Percentiles rank a stretch among this genome's conserved stretches.
Evolutionary conservation across 2,113 vertebrate genomes (phyloP).

Genomic region (Onychostoma macrolepis): DNA sequence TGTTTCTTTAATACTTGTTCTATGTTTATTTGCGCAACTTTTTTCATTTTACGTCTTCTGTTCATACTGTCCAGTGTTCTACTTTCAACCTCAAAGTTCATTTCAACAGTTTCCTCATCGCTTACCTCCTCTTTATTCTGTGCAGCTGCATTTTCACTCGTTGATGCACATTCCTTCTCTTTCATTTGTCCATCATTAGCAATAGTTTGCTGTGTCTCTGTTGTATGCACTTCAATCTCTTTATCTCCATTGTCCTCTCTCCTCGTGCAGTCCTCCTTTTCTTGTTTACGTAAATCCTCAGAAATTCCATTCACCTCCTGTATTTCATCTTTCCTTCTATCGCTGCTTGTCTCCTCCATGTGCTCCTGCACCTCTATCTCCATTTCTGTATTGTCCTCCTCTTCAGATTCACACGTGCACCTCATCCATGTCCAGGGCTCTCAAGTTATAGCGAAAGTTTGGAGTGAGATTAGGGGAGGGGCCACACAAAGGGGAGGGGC

Average conservation of each 20-base stretch:
- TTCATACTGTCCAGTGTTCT: neutral
- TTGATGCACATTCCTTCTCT: neutral
- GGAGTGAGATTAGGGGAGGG: neutral
- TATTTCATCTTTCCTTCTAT: neutral
- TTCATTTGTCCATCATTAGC: neutral
- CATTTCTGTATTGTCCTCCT: neutral
- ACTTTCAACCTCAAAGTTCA: neutral
- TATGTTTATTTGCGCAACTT: neutral
- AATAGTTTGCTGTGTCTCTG: neutral
- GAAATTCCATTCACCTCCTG: neutral
- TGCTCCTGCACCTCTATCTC: neutral
- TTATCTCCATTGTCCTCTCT: neutral
- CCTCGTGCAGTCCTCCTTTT: neutral
- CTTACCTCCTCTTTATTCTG: neutral
- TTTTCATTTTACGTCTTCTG: neutral
- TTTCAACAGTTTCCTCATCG: neutral
- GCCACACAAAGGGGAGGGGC: no score
- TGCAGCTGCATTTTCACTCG: neutral
- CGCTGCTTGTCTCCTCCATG: neutral
- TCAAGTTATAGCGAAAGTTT: no score
- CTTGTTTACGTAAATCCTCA: neutral
- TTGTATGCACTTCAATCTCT: neutral
- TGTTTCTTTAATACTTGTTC: conserved; percentile 10
- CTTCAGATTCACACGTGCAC: neutral
- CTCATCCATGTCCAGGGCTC: neutral